These are phyloP conservation scores for Astur gentilis DNA, from an alignment of 2,113 vertebrate genomes.

Conservation along the genomic window DNA sequence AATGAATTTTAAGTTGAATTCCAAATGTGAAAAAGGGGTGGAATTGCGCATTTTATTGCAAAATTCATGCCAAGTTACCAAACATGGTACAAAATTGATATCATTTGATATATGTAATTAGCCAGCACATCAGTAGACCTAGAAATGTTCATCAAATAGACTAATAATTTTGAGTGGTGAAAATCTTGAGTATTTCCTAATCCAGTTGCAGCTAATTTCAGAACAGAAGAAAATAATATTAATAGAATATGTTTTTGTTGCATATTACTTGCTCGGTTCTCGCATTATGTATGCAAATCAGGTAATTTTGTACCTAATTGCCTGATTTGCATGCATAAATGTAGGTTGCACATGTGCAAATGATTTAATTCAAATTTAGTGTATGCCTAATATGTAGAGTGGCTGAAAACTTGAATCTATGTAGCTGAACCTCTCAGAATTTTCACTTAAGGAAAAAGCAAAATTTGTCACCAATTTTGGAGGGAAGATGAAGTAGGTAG, in stretches of 20 bases:
- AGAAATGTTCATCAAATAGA: slow-evolving; percentile 7
- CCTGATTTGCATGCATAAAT: slow-evolving; percentile 65
- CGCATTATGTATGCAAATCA: slow-evolving; percentile 61
- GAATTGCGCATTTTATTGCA: not conserved
- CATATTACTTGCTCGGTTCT: slow-evolving; percentile 22
- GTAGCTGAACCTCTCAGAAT: not conserved
- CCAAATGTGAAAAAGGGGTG: not conserved
- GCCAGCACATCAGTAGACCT: not conserved
- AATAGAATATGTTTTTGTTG: slow-evolving; percentile 53
- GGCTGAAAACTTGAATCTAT: not conserved
- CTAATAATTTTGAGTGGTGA: slow-evolving; percentile 4
- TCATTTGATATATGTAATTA: not conserved
- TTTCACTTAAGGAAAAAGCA: not conserved
- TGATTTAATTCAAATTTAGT: slow-evolving; percentile 56
- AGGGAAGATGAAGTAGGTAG: not conserved
- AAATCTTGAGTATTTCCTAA: slow-evolving; percentile 29
- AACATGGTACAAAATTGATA: not conserved
- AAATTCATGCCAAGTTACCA: slow-evolving; percentile 1
- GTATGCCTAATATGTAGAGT: slow-evolving; percentile 24
- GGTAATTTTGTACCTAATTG: slow-evolving; percentile 59
- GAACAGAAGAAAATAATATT: slow-evolving; percentile 57
- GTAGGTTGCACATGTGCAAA: slow-evolving; percentile 53
- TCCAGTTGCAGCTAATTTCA: slow-evolving; percentile 46
- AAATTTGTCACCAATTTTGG: not conserved
- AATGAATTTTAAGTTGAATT: not conserved